phyloP scores from a whole-genome alignment of 2,113 vertebrate genomes.

The Chamaea fasciata region DNA sequence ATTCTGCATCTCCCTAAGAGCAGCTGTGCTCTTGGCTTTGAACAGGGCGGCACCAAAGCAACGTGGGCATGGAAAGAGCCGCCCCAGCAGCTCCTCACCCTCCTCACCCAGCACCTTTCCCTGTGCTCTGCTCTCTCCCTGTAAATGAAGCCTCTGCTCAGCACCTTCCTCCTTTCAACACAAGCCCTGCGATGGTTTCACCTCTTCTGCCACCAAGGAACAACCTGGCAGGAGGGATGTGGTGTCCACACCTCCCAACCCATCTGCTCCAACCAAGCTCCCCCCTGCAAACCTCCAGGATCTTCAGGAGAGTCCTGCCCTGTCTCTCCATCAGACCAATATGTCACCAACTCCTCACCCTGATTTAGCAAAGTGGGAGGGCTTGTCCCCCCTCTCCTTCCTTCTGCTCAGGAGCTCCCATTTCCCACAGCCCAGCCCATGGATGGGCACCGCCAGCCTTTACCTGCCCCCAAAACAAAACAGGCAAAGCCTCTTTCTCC shows the following conservation, averaged over 20 bases:
- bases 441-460: background rate
- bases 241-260: background rate
- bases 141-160: background rate
- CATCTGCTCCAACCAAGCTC: background rate
- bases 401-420: background rate
- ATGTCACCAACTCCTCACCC: background rate
- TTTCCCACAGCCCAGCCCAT: background rate
- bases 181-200: background rate
- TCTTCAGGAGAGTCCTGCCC: background rate
- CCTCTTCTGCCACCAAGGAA: background rate
- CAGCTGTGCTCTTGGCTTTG: background rate
- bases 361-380: background rate
- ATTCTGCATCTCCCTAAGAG: background rate
- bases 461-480: background rate
- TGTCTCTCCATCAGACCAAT: background rate
- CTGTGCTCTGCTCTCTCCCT: background rate
- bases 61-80: accelerated
- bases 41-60: background rate
- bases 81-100: background rate
- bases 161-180: background rate
- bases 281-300: background rate
- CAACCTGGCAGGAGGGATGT: accelerated
- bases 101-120: background rate
- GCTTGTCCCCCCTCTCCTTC: background rate
- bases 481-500: background rate